These are phyloP conservation scores for Gyrodactylus salaris DNA, from an alignment of 1,140 invertebrate species.

Conservation along the genomic window DNA sequence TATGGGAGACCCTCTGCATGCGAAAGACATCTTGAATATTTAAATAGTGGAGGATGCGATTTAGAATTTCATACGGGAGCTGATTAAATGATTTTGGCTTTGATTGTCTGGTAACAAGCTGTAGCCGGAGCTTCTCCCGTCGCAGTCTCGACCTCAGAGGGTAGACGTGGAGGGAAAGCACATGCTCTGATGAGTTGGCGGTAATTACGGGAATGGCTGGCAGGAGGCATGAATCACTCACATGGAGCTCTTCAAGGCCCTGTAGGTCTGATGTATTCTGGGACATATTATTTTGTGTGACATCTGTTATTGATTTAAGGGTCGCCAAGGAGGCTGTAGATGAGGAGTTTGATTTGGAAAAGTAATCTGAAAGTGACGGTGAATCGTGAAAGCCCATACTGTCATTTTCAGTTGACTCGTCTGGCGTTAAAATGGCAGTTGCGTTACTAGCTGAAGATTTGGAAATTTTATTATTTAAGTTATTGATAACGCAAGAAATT, in stretches of 20 bases:
- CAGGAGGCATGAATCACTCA: too few species aligned
- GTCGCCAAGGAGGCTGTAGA: too few species aligned
- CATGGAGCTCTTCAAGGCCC: too few species aligned
- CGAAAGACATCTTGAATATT: constrained; percentile 4
- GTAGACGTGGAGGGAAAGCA: too few species aligned
- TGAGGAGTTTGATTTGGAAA: neutral
- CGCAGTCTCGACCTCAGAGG: neutral
- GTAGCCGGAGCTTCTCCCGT: neutral
- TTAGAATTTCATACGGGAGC: neutral
- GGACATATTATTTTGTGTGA: too few species aligned
- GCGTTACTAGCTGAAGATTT: too few species aligned
- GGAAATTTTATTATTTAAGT: too few species aligned
- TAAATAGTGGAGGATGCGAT: constrained; percentile 2
- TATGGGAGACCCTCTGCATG: neutral
- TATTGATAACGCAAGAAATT: too few species aligned
- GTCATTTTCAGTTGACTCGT: neutral
- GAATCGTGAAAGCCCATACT: neutral
- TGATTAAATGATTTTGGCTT: neutral
- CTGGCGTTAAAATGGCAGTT: too few species aligned
- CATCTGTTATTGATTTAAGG: too few species aligned
- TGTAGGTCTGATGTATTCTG: too few species aligned
- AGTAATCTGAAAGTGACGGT: neutral
- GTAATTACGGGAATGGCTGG: too few species aligned
- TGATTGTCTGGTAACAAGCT: neutral
- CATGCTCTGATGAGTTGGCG: neutral